Evolutionary conservation across 2,888 invertebrate species (phyloP).

Genomic region (Epistrophe grossulariae): DNA sequence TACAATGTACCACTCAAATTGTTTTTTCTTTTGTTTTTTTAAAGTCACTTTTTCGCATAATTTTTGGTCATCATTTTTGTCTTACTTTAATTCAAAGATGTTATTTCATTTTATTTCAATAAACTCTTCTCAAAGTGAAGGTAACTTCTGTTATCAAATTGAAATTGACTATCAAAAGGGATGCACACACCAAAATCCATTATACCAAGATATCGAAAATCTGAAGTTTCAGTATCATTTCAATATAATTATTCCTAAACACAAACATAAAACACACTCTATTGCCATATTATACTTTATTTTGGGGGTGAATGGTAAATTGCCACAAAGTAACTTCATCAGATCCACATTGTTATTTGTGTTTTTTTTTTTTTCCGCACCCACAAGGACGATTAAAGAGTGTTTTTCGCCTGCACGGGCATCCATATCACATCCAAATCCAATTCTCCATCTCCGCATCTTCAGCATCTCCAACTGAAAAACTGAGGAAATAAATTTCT

Average conservation of each 20-base stretch:
- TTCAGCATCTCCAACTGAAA: too few relatives aligned
- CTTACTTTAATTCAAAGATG: neutral
- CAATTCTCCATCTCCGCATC: neutral
- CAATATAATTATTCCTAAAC: slow-evolving; percentile 47
- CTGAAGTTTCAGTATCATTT: neutral
- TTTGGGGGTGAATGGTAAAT: slow-evolving; percentile 28
- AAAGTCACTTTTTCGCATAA: too few relatives aligned
- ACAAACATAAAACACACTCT: slow-evolving; percentile 58
- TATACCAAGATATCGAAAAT: neutral
- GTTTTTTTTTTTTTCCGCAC: neutral
- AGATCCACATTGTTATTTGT: slow-evolving; percentile 44
- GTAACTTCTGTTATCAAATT: neutral
- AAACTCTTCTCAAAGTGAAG: neutral
- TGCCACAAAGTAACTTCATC: slow-evolving; percentile 57
- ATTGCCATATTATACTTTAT: slow-evolving; percentile 15
- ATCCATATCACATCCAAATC: neutral
- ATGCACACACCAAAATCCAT: neutral
- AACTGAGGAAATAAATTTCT: slow-evolving; percentile 47
- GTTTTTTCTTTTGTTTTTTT: too few relatives aligned
- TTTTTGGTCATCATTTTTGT: too few relatives aligned
- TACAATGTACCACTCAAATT: too few relatives aligned
- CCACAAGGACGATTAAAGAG: slow-evolving; percentile 1
- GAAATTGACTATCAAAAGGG: neutral
- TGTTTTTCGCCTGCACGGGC: neutral
- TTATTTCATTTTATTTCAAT: neutral